Conservation (phyloP, 35 echinoderm and acorn worm genomes). For the Anneissia japonica region DNA sequence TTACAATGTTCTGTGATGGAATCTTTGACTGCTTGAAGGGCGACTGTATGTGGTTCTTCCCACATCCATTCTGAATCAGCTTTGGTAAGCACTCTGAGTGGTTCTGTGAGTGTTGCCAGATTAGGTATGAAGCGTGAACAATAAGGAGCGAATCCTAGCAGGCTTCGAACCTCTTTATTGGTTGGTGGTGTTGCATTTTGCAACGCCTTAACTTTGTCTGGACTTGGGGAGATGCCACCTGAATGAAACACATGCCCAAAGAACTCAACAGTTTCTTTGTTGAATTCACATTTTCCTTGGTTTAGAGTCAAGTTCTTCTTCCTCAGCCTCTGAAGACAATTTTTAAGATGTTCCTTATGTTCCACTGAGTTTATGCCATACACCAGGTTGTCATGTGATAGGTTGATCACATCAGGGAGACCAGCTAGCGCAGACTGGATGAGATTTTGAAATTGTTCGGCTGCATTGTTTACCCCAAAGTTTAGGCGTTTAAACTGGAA, state of each 20-base stretch:
- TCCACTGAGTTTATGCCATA: constrained; percentile 20
- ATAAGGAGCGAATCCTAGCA: not conserved
- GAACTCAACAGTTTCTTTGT: constrained; percentile 23
- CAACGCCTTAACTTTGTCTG: not conserved
- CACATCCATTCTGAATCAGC: constrained; percentile 30
- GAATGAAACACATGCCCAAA: constrained; percentile 43
- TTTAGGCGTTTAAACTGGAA: constrained; percentile 57
- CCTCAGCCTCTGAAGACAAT: constrained; percentile 33
- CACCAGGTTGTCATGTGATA: constrained; percentile 49
- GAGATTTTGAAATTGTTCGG: constrained; percentile 61
- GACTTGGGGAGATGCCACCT: constrained; percentile 4
- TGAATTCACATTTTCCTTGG: constrained; percentile 51
- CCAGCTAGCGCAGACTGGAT: constrained; percentile 33
- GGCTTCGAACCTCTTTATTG: not conserved
- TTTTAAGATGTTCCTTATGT: constrained; percentile 11
- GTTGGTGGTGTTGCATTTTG: not conserved
- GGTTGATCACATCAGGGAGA: constrained; percentile 43
- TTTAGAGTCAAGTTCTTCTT: constrained; percentile 57
- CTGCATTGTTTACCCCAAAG: constrained; percentile 57
- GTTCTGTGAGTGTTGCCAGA: constrained; percentile 42
- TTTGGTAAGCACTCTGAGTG: constrained; percentile 31
- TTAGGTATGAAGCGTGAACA: constrained; percentile 42
- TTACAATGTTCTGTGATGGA: constrained; percentile 15
- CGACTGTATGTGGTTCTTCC: constrained; percentile 12
- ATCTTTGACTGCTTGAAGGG: constrained; percentile 26